Conservation (phyloP, 2,888 invertebrate genomes). For the Muschampia plurimacula region DNA sequence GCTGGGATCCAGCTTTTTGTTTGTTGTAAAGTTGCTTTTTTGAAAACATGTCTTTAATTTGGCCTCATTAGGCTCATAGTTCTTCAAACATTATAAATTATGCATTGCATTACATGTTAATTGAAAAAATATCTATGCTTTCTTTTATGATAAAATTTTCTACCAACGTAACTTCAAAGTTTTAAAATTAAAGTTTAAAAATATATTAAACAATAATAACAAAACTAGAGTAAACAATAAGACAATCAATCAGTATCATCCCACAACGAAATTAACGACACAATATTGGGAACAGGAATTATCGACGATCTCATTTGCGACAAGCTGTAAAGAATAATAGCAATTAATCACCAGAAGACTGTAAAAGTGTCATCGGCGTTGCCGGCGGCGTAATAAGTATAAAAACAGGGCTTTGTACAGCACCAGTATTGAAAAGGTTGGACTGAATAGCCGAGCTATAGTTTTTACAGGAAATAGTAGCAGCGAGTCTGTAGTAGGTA, state of each 20-base stretch:
- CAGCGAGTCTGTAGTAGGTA: neutral
- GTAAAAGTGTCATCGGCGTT: slow-evolving; percentile 14
- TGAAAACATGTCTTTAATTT: no score
- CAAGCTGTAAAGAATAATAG: slow-evolving; percentile 12
- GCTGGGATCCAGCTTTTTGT: no score
- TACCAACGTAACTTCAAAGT: no score
- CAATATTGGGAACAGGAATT: neutral
- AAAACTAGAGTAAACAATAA: neutral
- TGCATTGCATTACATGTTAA: no score
- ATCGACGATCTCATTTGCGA: slow-evolving; percentile 35
- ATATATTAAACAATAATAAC: neutral
- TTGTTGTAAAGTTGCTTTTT: no score
- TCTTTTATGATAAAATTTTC: no score
- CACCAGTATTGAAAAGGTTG: neutral
- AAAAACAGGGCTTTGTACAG: slow-evolving; percentile 11
- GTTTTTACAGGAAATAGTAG: slow-evolving; percentile 4
- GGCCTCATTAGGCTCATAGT: no score
- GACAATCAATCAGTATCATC: neutral
- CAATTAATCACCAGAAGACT: slow-evolving; percentile 16
- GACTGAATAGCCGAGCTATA: slow-evolving; percentile 12
- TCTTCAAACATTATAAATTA: no score
- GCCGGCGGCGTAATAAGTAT: neutral
- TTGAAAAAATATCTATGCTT: no score
- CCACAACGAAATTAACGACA: neutral
- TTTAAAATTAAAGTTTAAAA: no score